Conservation (phyloP, 2,888 invertebrate species). For the Hemithea aestivaria region DNA sequence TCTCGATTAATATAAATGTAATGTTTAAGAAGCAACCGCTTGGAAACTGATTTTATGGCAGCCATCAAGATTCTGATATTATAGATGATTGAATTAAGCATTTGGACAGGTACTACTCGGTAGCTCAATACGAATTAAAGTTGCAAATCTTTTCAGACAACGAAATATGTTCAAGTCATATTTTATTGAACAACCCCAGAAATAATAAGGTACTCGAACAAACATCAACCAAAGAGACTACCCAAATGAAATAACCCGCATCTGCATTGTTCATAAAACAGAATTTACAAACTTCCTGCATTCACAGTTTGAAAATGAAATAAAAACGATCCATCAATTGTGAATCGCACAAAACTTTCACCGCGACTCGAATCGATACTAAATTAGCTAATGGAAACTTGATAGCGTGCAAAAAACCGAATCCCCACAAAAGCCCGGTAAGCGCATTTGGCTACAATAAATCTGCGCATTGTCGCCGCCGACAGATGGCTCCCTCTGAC, state of each 20-base stretch:
- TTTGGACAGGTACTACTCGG: not conserved
- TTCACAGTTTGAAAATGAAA: slow-evolving; percentile 58
- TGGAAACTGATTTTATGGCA: slow-evolving; percentile 18
- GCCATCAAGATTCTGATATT: slow-evolving; percentile 13
- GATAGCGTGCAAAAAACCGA: slow-evolving; percentile 72
- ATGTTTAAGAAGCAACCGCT: slow-evolving; percentile 21
- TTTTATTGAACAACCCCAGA: too few species aligned
- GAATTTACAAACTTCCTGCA: slow-evolving; percentile 56
- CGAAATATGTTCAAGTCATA: too few species aligned
- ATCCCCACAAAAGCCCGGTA: slow-evolving; percentile 58
- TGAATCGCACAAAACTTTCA: slow-evolving; percentile 56
- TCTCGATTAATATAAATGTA: slow-evolving; percentile 72
- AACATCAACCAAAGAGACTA: slow-evolving; percentile 18
- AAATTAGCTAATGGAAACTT: slow-evolving; percentile 79
- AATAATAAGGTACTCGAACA: too few species aligned
- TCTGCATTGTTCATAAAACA: slow-evolving; percentile 57
- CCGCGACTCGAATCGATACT: slow-evolving; percentile 60
- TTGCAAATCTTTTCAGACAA: too few species aligned
- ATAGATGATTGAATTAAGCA: not conserved
- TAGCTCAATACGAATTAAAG: too few species aligned
- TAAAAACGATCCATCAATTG: slow-evolving; percentile 73
- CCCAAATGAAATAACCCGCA: slow-evolving; percentile 49
- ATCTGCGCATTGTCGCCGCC: slow-evolving; percentile 63
- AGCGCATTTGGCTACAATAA: slow-evolving; percentile 70
- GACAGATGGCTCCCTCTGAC: slow-evolving; percentile 64